Percentiles rank a stretch among this genome's conserved stretches.
Conservation (phyloP, 2,113 vertebrate species). For the Chaetodon auriga region DNA sequence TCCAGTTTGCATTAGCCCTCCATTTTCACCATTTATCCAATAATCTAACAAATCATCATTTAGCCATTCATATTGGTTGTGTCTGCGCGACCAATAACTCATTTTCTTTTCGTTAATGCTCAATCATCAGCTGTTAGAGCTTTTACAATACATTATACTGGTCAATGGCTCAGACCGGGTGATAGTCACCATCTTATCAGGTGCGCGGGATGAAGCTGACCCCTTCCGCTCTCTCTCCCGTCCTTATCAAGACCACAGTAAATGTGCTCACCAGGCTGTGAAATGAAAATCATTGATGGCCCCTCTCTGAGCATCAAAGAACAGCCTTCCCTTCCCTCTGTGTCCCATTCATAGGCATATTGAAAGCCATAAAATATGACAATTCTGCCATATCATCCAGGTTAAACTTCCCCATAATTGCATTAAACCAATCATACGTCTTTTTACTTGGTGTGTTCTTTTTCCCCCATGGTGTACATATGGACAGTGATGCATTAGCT, state of each 20-base stretch:
- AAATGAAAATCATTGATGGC: conserved; percentile 81
- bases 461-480: conserved; percentile 43
- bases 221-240: conserved; percentile 36
- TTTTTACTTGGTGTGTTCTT: conserved; percentile 60
- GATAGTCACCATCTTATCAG: conserved; percentile 30
- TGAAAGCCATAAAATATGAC: conserved; percentile 78
- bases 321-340: conserved; percentile 57
- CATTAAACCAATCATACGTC: conserved; percentile 74
- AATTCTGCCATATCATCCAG: conserved; percentile 74
- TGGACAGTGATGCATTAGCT: conserved; percentile 78
- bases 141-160: conserved; percentile 20
- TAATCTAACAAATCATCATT: not conserved
- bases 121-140: conserved; percentile 15
- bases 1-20: not conserved
- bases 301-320: conserved; percentile 66
- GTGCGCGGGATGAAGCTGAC: conserved; percentile 45
- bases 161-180: conserved; percentile 23
- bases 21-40: not conserved
- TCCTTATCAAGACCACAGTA: conserved; percentile 66
- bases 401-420: conserved; percentile 76
- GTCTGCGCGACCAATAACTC: not conserved
- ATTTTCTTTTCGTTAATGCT: not conserved
- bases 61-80: not conserved
- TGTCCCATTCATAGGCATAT: conserved; percentile 67
- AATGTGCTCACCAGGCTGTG: conserved; percentile 78